Conservation (phyloP, 2,888 invertebrate species). For the Ectobius pallidus region DNA sequence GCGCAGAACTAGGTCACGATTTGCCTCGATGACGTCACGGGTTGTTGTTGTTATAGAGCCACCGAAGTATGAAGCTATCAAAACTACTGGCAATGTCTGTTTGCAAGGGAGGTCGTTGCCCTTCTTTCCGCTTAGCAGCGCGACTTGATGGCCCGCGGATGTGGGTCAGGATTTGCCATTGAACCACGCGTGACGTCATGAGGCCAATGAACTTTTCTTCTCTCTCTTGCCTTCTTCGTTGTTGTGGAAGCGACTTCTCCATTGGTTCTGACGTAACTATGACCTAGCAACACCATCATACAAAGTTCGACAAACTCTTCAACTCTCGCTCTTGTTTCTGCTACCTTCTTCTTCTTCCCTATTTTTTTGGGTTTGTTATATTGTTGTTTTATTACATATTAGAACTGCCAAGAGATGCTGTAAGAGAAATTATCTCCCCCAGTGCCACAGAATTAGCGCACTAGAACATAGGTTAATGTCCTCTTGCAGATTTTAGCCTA, state of each 20-base stretch:
- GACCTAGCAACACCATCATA: conserved; percentile 23
- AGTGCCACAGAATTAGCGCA: too few species aligned
- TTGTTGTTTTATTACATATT: too few species aligned
- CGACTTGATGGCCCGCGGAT: conserved; percentile 17
- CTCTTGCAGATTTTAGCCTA: too few species aligned
- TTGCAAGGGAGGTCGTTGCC: conserved; percentile 11
- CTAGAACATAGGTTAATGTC: too few species aligned
- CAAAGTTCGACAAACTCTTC: conserved; percentile 28
- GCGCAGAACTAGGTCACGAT: conserved; percentile 27
- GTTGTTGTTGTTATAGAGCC: conserved; percentile 14
- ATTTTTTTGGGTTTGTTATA: too few species aligned
- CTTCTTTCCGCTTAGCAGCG: conserved; percentile 1
- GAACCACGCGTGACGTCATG: conserved; percentile 29
- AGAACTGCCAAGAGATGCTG: too few species aligned
- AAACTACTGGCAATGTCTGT: not conserved
- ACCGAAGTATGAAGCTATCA: not conserved
- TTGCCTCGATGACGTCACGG: conserved; percentile 11
- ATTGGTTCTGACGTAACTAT: conserved; percentile 17
- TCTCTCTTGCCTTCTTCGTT: too few species aligned
- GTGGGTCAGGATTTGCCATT: conserved; percentile 31
- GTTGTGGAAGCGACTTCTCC: not conserved
- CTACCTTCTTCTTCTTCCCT: too few species aligned
- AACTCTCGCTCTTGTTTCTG: too few species aligned
- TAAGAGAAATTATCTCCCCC: too few species aligned
- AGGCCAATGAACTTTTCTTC: conserved; percentile 18